Evolutionary conservation across 2,888 invertebrate genomes (phyloP).

Genomic region (Aporophyla nigra): DNA sequence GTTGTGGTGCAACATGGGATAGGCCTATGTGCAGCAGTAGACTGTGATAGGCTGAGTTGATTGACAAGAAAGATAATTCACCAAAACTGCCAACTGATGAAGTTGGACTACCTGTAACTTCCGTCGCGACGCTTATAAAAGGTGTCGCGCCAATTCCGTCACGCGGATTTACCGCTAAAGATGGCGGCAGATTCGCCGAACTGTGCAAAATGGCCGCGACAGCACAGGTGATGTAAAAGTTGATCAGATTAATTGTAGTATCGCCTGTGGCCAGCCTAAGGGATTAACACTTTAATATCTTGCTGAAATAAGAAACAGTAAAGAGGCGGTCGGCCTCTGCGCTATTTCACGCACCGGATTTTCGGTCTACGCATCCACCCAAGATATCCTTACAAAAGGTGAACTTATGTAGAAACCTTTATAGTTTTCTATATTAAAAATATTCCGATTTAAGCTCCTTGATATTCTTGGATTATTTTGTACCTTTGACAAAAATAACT

Average conservation of each 20-base stretch:
- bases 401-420: constrained; percentile 10
- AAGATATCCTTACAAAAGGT: constrained; percentile 21
- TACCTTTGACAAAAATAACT: neutral
- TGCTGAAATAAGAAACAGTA: neutral
- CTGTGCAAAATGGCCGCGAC: too few species aligned
- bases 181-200: too few species aligned
- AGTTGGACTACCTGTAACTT: neutral
- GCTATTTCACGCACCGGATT: constrained; percentile 10
- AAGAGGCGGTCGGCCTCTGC: neutral
- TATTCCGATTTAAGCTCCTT: constrained; percentile 13
- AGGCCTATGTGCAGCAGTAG: too few species aligned
- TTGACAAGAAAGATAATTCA: neutral
- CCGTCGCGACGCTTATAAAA: too few species aligned
- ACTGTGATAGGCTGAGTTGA: too few species aligned
- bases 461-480: neutral
- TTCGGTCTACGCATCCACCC: neutral
- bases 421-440: neutral
- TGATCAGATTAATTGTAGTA: constrained; percentile 3
- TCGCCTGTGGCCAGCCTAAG: neutral
- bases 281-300: constrained; percentile 22
- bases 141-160: too few species aligned
- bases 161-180: too few species aligned
- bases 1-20: too few species aligned
- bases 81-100: neutral
- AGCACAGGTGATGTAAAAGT: neutral